Evolutionary conservation across 1,140 invertebrate genomes (phyloP), one percentile per base, ranked within the genome.

Genomic region (Battus philenor): DNA sequence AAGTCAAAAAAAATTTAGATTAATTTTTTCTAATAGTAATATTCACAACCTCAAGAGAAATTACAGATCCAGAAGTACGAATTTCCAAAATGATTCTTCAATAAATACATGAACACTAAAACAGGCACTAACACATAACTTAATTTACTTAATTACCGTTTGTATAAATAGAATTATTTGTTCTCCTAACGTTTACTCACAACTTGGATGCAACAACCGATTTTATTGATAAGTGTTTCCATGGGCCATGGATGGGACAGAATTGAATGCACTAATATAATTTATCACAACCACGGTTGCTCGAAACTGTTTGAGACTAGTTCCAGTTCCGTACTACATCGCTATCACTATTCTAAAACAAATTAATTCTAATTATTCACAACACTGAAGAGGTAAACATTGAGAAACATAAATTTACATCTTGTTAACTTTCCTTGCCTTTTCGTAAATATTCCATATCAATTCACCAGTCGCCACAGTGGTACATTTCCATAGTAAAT

Each of bases 321-420:
- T 32, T 36, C 46, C 65, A 22, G 41, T 47, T 33, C 38, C 48
- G 36, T 47, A 33, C 67, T 75, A 73, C 66, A 76, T 74, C 51
- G 53, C 49, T 68, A 33, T 46, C 62, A 58, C 51, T 65, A 57
- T 51, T 44, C 32, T 61, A 54, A 45, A 54, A 57, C 38, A 50
- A 52, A 48, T 64, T 57, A 60, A 50, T 56, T 49, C 71, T 75
- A 54, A 17, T 64, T 68, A 78, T 73, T 84, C 80, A 82, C 80
- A 84, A 84, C 80, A 82, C 80, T 68, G 68, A 66, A 77, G 80
- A 84, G 76, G 76, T 84, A 84, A 79, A 76, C 73, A 84, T 73
- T 76, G 50, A 64, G 58, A 44, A 55, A 53, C 55, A 58, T 9
- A 50, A 34, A 59, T 48, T 78, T 65, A 78, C 75, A 79, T 79